Evolutionary conservation across 1,140 invertebrate genomes (phyloP).

Genomic region (Drosophila subobscura): DNA sequence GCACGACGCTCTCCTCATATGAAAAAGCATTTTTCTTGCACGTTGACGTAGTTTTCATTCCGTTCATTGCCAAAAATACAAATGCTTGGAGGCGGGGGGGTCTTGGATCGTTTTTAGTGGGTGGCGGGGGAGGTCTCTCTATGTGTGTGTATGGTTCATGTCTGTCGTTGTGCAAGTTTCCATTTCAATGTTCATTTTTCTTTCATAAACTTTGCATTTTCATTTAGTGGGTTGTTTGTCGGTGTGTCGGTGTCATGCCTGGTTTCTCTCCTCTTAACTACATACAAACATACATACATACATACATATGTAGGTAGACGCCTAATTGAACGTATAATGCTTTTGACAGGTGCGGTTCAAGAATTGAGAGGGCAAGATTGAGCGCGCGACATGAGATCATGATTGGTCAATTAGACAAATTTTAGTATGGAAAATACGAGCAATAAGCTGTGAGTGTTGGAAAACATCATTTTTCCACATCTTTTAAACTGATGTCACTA

Average conservation of each 20-base stretch:
- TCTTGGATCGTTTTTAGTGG: slow-evolving; percentile 15
- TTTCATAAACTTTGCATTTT: slow-evolving; percentile 78
- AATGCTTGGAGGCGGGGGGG: slow-evolving; percentile 10
- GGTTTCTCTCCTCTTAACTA: slow-evolving; percentile 22
- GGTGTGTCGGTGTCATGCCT: slow-evolving; percentile 19
- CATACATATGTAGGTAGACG: slow-evolving; percentile 44
- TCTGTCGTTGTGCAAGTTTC: slow-evolving; percentile 68
- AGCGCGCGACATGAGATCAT: neutral
- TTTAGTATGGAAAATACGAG: too few relatives aligned
- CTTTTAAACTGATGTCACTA: too few relatives aligned
- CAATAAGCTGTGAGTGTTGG: too few relatives aligned
- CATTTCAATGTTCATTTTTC: slow-evolving; percentile 77
- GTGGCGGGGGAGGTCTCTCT: slow-evolving; percentile 20
- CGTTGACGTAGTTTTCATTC: slow-evolving; percentile 79
- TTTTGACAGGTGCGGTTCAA: slow-evolving; percentile 10
- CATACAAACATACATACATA: neutral
- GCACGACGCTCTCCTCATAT: slow-evolving; percentile 78
- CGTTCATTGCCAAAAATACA: slow-evolving; percentile 81
- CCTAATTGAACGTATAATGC: slow-evolving; percentile 67
- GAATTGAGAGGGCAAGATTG: neutral
- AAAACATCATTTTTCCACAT: too few relatives aligned
- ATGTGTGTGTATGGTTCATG: slow-evolving; percentile 36
- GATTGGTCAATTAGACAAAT: too few relatives aligned
- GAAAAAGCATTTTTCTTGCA: slow-evolving; percentile 57
- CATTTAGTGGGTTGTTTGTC: slow-evolving; percentile 28